A percentile compares a stretch with the other conserved stretches of the same genome.
Conservation (phyloP, 2,113 vertebrate species). For the Porphyrio hochstetteri region DNA sequence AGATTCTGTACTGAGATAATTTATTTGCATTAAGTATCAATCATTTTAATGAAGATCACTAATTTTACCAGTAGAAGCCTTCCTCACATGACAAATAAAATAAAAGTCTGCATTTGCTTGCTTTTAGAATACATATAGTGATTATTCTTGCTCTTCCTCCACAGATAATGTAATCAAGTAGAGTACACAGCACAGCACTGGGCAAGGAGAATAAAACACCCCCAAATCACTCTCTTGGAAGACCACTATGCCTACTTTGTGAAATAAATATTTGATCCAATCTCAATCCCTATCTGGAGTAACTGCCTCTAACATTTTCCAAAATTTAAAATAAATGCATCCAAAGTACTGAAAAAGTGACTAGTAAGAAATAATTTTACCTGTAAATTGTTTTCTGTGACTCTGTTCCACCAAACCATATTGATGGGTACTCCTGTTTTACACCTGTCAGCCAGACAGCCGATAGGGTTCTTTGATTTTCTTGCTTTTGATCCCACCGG, state of each 20-base stretch:
- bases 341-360: slow-evolving; percentile 66
- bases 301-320: not conserved
- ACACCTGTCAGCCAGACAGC: slow-evolving; percentile 85
- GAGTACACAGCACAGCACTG: not conserved
- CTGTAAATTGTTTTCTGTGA: slow-evolving; percentile 86
- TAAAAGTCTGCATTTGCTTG: not conserved
- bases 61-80: not conserved
- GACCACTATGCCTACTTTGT: not conserved
- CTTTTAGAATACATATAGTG: not conserved
- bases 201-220: not conserved
- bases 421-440: slow-evolving; percentile 84
- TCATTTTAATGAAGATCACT: not conserved
- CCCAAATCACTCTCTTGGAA: not conserved
- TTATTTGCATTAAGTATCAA: not conserved
- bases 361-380: slow-evolving; percentile 80
- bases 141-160: not conserved
- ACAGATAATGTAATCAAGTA: not conserved
- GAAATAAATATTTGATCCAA: not conserved
- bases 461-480: slow-evolving; percentile 84
- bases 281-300: not conserved
- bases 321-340: slow-evolving; percentile 63
- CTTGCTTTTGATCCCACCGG: slow-evolving; percentile 83
- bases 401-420: slow-evolving; percentile 87
- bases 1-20: not conserved
- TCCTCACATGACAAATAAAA: not conserved